Evolutionary conservation across 2,888 invertebrate species (phyloP).

Genomic region (Gibbula magus): DNA sequence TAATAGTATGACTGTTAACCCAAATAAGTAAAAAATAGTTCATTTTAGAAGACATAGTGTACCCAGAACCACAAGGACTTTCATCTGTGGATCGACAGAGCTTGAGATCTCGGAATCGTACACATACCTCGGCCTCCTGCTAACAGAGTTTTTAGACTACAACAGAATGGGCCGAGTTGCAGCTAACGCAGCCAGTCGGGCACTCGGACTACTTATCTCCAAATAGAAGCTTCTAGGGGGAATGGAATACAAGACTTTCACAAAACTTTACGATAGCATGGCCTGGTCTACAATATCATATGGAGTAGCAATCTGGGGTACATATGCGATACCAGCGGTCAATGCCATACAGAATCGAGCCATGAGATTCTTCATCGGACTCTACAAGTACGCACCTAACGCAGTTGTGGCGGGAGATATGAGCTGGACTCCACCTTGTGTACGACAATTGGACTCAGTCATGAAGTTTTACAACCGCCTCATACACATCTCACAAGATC

Average conservation of each 20-base stretch:
- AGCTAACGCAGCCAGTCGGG: slow-evolving; percentile 12
- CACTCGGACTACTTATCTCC: slow-evolving; percentile 15
- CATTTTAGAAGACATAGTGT: too few species aligned
- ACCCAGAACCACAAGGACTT: too few species aligned
- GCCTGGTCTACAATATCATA: slow-evolving; percentile 10
- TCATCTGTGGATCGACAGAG: too few species aligned
- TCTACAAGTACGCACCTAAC: not conserved
- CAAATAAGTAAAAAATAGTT: too few species aligned
- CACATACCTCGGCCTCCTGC: too few species aligned
- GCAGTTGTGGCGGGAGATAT: slow-evolving; percentile 10
- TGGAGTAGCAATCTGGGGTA: slow-evolving; percentile 22
- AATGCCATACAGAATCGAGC: slow-evolving; percentile 19
- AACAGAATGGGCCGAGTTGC: slow-evolving; percentile 5
- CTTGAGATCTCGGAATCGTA: too few species aligned
- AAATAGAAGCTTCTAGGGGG: slow-evolving; percentile 14
- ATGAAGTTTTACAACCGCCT: too few species aligned
- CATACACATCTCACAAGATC: too few species aligned
- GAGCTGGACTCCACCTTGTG: not conserved
- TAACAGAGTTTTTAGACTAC: slow-evolving; percentile 24
- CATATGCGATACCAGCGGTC: not conserved
- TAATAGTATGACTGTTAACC: too few species aligned
- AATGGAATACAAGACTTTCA: not conserved
- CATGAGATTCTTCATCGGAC: not conserved
- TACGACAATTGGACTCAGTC: not conserved
- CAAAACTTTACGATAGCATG: slow-evolving; percentile 21